Conservation (phyloP, 1,140 invertebrate species). For the Ooceraea biroi region DNA sequence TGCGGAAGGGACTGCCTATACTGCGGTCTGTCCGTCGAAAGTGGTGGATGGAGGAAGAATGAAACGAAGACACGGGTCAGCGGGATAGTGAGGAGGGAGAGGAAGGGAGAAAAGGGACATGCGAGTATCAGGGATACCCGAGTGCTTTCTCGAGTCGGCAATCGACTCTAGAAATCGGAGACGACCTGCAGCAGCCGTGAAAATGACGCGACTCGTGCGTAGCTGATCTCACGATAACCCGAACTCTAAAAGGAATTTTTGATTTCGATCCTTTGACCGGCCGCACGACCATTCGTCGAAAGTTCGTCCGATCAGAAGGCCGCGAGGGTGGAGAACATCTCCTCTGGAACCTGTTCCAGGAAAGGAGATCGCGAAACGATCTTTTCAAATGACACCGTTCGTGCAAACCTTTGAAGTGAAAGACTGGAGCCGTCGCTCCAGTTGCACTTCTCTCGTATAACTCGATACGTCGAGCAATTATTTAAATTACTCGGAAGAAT, state of each 20-base stretch:
- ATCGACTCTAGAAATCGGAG: conserved; percentile 55
- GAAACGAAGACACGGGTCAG: conserved; percentile 28
- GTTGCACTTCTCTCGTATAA: conserved; percentile 28
- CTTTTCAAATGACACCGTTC: conserved; percentile 9
- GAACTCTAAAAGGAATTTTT: conserved; percentile 5
- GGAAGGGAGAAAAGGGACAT: neutral
- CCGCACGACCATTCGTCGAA: neutral
- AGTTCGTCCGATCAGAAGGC: conserved; percentile 1
- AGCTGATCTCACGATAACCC: conserved; percentile 7
- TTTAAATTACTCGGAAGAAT: conserved; percentile 57
- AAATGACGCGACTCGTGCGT: conserved; percentile 47
- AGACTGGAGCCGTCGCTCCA: neutral
- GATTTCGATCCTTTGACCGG: neutral
- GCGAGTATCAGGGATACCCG: neutral
- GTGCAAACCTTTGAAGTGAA: conserved; percentile 31
- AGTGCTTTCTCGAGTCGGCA: conserved; percentile 9
- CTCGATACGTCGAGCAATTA: conserved; percentile 40
- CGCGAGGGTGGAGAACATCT: neutral
- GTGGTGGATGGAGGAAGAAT: neutral
- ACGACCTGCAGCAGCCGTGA: conserved; percentile 25
- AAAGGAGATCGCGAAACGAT: conserved; percentile 20
- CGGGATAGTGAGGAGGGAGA: neutral
- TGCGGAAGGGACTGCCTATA: neutral
- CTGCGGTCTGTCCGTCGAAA: neutral
- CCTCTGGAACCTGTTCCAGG: neutral